Evolutionary conservation across 2,113 vertebrate species (phyloP).

Genomic region (Leptobrachium leishanense): DNA sequence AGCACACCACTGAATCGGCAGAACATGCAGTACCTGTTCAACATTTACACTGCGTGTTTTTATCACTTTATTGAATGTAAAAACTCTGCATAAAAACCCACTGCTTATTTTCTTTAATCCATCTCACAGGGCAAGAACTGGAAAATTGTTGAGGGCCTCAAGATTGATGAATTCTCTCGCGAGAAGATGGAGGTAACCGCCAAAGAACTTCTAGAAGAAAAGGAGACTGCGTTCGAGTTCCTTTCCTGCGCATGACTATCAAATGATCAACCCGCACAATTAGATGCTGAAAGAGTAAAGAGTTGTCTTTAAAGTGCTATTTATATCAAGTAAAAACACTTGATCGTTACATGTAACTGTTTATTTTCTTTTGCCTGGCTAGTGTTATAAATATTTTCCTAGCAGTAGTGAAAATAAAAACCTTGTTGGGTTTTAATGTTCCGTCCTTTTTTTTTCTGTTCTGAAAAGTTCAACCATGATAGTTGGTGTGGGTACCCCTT

Average conservation of each 20-base stretch:
- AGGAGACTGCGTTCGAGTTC: constrained; percentile 88
- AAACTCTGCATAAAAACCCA: no score
- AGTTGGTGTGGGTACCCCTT: no score
- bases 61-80: no score
- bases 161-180: constrained; percentile 87
- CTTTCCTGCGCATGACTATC: constrained; percentile 80
- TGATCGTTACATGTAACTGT: background rate
- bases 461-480: no score
- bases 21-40: no score
- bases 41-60: no score
- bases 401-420: constrained; percentile 31
- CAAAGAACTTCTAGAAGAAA: constrained; percentile 87
- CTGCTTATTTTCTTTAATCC: background rate
- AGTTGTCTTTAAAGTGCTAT: constrained; percentile 73
- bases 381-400: constrained; percentile 23
- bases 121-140: constrained; percentile 83
- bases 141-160: constrained; percentile 87
- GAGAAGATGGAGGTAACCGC: constrained; percentile 90
- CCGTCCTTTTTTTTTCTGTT: no score
- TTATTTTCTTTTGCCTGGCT: constrained; percentile 33
- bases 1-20: no score
- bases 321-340: constrained; percentile 49
- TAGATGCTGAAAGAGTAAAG: constrained; percentile 67
- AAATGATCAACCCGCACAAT: constrained; percentile 51
- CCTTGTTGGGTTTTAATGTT: background rate